These are phyloP conservation scores for Antechinus flavipes DNA, from an alignment of 2,113 vertebrate species.

Conservation along the genomic window DNA sequence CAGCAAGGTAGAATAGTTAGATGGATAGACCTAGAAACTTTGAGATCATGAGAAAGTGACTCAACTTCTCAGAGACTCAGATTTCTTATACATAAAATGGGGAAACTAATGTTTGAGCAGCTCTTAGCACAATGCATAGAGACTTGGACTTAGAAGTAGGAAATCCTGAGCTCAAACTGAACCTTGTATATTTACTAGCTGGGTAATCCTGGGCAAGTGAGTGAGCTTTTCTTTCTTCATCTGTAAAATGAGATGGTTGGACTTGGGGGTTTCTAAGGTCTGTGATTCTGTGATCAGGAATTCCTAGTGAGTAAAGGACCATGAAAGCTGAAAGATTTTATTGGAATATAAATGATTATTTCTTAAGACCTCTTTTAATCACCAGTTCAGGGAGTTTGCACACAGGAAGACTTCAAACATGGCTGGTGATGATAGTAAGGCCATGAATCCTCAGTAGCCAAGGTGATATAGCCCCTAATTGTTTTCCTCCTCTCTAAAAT, in stretches of 20 bases:
- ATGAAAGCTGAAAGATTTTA: background rate
- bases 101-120: background rate
- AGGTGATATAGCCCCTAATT: background rate
- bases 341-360: background rate
- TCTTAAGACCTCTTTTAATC: background rate
- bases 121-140: background rate
- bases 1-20: background rate
- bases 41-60: background rate
- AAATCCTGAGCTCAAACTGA: background rate
- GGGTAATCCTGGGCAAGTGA: no score
- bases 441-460: background rate
- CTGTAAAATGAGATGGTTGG: background rate
- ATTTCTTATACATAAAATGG: background rate
- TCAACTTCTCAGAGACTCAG: background rate
- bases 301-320: background rate
- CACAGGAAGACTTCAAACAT: background rate
- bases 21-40: background rate
- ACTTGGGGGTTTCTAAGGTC: background rate
- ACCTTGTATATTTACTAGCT: background rate
- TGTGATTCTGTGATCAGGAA: background rate
- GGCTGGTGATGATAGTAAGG: background rate
- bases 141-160: background rate
- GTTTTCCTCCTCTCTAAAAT: background rate
- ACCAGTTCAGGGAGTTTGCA: background rate
- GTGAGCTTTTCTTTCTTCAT: no score